Base-by-base conservation (phyloP, 2,888 invertebrate genomes). In the Baccha elongata region DNA sequence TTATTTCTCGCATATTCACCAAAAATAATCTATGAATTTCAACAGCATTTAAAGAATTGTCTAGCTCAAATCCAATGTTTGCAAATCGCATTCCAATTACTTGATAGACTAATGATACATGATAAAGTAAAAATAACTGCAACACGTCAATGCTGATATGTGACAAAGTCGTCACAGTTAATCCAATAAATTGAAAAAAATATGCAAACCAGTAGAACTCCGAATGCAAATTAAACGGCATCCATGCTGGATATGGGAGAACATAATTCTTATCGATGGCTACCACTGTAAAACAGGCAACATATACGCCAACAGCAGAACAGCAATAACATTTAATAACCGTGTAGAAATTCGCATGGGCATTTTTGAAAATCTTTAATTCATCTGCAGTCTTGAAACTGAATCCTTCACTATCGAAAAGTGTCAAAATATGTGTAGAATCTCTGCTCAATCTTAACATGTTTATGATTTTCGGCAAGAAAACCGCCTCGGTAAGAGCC, bases 141-240 rank as follows among this genome's bases (percentile, higher is more conserved):
- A 87, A 74, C 48, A 86, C 84, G 44, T 89, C 89, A 53, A 89
- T 84, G 17, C 85, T 84, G 4, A 78, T 72, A 35, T 89, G 87
- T 2, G 86, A 84, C 1, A 86, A 1, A 1, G 76, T 87, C 19
- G 85, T 87, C 3, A 88, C 26, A 0, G 69, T 75, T 86, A 87
- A 85, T 6, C 86, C 85, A 3, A 86, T 1, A 5, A 86, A 79
- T 67, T 87, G 86, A 48, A 87, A 89, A 62, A 55, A 13, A 76
- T 86, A 89, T 46, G 87, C 87, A 44, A 86, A 85, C 72, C 85
- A 85, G 67, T 86, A 89, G 0, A 84, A 67, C 1, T 72, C 13
- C 0, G 74, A 69, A n/a, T 79, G 85, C 86, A 88, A 88, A 17
- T 88, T 88, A 32, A 89, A 89, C 5, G 88, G 89, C 69, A 88